These are phyloP conservation scores for Dendrocincla fuliginosa DNA, from an alignment of 2,797 vertebrate genomes.

Conservation along the genomic window DNA sequence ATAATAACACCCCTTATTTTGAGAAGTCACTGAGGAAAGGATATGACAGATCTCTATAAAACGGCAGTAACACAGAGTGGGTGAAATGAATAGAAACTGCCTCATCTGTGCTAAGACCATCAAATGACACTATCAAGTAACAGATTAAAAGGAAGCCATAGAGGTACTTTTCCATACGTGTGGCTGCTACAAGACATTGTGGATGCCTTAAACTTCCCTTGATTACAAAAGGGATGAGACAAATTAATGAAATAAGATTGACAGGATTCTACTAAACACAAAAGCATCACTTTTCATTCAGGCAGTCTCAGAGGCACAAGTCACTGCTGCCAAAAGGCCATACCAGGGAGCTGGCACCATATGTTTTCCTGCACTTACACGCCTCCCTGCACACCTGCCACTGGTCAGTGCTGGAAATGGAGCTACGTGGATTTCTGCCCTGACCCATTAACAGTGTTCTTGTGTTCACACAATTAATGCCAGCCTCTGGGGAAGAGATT, in stretches of 20 bases:
- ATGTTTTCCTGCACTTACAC: not conserved
- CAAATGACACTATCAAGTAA: not conserved
- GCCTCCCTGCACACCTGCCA: not conserved
- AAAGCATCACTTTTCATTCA: not conserved
- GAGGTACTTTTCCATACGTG: not conserved
- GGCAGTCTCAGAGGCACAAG: not conserved
- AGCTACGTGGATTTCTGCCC: not conserved
- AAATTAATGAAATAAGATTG: slow-evolving; percentile 12
- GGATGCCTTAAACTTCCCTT: not conserved
- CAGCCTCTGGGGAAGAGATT: not conserved
- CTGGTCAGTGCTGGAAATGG: not conserved
- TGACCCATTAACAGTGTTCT: not conserved
- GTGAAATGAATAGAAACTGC: not conserved
- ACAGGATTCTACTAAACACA: not conserved
- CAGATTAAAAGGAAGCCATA: not conserved
- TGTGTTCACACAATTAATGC: slow-evolving; percentile 25
- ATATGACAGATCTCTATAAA: not conserved
- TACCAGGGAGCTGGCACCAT: not conserved
- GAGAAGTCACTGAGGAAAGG: not conserved
- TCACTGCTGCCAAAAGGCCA: not conserved
- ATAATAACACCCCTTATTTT: not conserved
- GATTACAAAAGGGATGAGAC: not conserved
- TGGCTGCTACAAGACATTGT: not conserved
- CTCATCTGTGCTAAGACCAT: not conserved
- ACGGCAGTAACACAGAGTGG: not conserved